These are phyloP conservation scores for Camarhynchus parvulus DNA, from an alignment of 2,113 vertebrate genomes.

Conservation along the genomic window DNA sequence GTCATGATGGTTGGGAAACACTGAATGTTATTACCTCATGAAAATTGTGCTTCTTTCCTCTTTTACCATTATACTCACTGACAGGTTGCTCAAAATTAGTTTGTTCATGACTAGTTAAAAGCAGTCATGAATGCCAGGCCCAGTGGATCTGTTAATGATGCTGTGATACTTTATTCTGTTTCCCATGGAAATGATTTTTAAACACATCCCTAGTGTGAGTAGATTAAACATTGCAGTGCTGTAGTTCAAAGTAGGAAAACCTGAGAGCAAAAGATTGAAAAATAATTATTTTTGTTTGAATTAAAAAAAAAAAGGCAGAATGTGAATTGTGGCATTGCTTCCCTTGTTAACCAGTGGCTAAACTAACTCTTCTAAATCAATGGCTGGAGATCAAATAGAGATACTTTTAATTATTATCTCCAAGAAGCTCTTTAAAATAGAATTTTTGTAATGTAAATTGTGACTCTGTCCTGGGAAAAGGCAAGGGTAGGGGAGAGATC, in stretches of 20 bases:
- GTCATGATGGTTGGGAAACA: neutral
- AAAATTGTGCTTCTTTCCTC: neutral
- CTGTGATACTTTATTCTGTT: neutral
- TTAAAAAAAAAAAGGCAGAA: neutral
- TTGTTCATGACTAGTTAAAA: neutral
- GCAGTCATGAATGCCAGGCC: neutral
- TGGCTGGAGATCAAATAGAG: neutral
- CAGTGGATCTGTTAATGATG: neutral
- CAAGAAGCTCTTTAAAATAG: neutral
- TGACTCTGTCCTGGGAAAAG: neutral
- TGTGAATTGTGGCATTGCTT: neutral
- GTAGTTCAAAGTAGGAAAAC: neutral
- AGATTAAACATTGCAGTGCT: neutral
- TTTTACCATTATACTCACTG: neutral
- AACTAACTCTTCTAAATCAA: neutral
- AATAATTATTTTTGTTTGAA: neutral
- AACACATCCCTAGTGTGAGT: neutral
- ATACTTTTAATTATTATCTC: neutral
- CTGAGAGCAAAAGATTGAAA: neutral
- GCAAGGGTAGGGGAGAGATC: neutral
- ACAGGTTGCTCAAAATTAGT: neutral
- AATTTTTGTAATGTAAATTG: neutral
- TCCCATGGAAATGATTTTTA: neutral
- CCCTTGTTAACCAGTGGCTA: neutral
- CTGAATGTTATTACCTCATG: neutral